These are phyloP conservation scores for Stichodactyla helianthus DNA, from an alignment of 64 coral and sea anemone genomes.

Conservation along the genomic window DNA sequence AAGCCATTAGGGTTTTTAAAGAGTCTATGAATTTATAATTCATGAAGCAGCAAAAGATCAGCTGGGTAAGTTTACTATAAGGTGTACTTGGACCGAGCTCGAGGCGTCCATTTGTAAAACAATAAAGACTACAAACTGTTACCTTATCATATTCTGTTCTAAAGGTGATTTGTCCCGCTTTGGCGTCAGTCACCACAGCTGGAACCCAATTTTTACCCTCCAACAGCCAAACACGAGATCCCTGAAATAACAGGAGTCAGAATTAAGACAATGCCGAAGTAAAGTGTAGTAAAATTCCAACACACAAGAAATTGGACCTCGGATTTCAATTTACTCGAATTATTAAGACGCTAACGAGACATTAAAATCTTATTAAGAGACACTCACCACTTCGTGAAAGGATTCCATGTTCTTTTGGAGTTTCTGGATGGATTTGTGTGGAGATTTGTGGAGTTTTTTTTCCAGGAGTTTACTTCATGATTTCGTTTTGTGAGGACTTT, in stretches of 20 bases:
- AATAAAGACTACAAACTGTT: constrained; percentile 15
- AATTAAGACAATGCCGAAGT: background rate
- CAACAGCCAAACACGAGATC: constrained; percentile 82
- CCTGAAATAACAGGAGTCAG: constrained; percentile 37
- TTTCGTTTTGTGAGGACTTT: background rate
- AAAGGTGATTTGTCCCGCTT: constrained; percentile 69
- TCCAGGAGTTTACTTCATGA: background rate
- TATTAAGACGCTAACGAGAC: constrained; percentile 5
- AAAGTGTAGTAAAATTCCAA: constrained; percentile 42
- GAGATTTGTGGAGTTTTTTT: background rate
- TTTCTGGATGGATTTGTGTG: background rate
- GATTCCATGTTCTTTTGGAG: constrained; percentile 67
- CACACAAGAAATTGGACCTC: constrained; percentile 36
- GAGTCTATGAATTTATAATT: background rate
- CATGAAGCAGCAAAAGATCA: constrained; percentile 4
- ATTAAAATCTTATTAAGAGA: background rate
- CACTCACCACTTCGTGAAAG: constrained; percentile 83
- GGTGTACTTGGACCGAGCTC: background rate
- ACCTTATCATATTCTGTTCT: constrained; percentile 85
- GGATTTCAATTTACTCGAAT: background rate
- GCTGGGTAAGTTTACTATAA: background rate
- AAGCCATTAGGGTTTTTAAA: too few relatives aligned
- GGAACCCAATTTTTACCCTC: constrained; percentile 93
- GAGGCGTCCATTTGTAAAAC: background rate
- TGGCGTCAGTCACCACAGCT: constrained; percentile 64